phyloP scores from a whole-genome alignment of 2,113 vertebrate species.

The Haemorhous mexicanus region DNA sequence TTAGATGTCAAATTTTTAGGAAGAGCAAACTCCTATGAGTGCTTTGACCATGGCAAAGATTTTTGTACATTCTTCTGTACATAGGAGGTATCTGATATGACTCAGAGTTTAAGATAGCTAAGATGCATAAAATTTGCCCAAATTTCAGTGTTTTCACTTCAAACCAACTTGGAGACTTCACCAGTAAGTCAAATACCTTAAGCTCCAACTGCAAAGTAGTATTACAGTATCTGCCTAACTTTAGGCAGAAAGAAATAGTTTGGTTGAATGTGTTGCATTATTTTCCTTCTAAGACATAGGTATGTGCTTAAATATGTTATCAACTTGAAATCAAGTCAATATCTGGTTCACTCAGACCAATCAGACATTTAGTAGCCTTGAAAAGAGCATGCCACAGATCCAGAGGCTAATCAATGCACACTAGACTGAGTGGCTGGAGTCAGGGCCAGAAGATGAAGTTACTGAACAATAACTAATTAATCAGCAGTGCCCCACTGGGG shows the following conservation, averaged over 20 bases:
- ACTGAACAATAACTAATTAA: constrained; percentile 56
- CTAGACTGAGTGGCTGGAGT: constrained; percentile 27
- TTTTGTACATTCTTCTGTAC: background rate
- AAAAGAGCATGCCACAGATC: background rate
- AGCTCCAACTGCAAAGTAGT: background rate
- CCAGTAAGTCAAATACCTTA: background rate
- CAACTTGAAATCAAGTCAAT: background rate
- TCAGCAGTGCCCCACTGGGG: background rate
- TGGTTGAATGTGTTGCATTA: background rate
- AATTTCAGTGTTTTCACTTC: background rate
- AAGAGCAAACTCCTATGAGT: fast-evolving
- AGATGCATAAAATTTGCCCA: background rate
- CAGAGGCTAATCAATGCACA: constrained; percentile 19
- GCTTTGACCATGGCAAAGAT: background rate
- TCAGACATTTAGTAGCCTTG: background rate
- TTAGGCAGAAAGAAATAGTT: background rate
- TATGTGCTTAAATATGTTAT: background rate
- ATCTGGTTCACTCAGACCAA: background rate
- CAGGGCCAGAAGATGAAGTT: constrained; percentile 33
- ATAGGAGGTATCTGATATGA: background rate
- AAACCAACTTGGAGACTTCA: background rate
- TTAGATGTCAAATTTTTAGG: background rate
- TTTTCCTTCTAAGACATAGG: background rate
- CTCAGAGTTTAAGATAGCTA: background rate
- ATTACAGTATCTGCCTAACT: background rate